These are phyloP conservation scores for Alloplasta piceator DNA, from an alignment of 2,888 invertebrate genomes.

Conservation along the genomic window DNA sequence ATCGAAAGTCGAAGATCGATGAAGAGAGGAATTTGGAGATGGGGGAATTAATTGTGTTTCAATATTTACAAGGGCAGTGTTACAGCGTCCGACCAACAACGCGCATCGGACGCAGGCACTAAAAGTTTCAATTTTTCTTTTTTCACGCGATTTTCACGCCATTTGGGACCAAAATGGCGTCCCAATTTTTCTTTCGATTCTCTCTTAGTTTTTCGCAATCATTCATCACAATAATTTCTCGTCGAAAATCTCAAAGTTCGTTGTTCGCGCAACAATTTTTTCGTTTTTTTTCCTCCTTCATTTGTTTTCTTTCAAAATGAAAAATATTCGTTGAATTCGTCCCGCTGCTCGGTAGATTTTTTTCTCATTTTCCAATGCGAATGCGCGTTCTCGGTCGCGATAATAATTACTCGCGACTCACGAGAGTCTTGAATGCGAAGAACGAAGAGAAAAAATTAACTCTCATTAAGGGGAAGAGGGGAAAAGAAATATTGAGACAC, in stretches of 20 bases:
- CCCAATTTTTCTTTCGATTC: not conserved
- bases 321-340: conserved; percentile 21
- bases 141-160: not conserved
- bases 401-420: conserved; percentile 22
- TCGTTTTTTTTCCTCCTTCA: no score
- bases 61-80: conserved; percentile 79
- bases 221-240: conserved; percentile 4
- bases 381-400: conserved; percentile 37
- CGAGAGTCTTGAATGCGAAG: conserved; percentile 19
- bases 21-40: not conserved
- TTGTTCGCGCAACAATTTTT: conserved; percentile 28
- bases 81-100: conserved; percentile 73
- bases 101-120: conserved; percentile 75
- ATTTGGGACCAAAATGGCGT: no score
- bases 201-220: conserved; percentile 5
- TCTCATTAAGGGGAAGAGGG: no score
- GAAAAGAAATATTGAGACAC: no score
- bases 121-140: conserved; percentile 49
- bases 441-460: conserved; percentile 17
- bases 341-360: not conserved
- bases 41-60: conserved; percentile 26
- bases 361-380: conserved; percentile 5
- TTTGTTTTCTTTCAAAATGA: conserved; percentile 15
- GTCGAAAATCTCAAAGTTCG: no score
- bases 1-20: not conserved